Percentiles rank a stretch among this genome's conserved stretches.
phyloP scores from a whole-genome alignment of 1,140 invertebrate genomes.

The Drosophila chauvacae region DNA sequence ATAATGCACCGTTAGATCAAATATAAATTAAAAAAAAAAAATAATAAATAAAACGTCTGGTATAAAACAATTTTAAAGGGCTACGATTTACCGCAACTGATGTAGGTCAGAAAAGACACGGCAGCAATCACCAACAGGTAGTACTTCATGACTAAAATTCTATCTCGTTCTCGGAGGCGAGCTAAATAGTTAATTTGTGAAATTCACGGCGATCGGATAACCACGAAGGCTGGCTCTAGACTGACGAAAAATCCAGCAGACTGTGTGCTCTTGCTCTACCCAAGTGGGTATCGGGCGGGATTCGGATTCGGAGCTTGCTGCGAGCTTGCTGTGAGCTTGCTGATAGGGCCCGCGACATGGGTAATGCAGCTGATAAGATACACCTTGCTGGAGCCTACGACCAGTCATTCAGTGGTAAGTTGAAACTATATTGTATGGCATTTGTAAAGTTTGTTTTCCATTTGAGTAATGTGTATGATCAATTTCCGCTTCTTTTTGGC shows the following conservation, averaged over 20 bases:
- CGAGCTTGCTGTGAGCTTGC: not conserved
- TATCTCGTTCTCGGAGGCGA: not conserved
- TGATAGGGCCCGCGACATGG: slow-evolving; percentile 1
- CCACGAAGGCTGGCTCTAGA: slow-evolving; percentile 18
- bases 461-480: not conserved
- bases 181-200: not conserved
- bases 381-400: not conserved
- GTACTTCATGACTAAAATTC: slow-evolving; percentile 56
- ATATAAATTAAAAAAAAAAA: slow-evolving; percentile 1
- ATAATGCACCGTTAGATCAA: slow-evolving; percentile 24
- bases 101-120: slow-evolving; percentile 61
- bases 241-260: slow-evolving; percentile 4
- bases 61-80: not conserved
- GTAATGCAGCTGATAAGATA: slow-evolving; percentile 9
- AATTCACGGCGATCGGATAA: slow-evolving; percentile 13
- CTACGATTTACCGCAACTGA: slow-evolving; percentile 58
- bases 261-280: not conserved
- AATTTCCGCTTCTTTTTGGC: not conserved
- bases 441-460: not conserved
- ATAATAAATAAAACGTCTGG: slow-evolving; percentile 1
- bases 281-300: not conserved
- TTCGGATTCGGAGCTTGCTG: not conserved
- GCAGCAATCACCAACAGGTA: slow-evolving; percentile 53
- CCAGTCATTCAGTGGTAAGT: slow-evolving; percentile 7
- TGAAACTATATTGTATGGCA: not conserved